phyloP scores from a whole-genome alignment of 2,888 invertebrate species.

The Apoda limacodes region DNA sequence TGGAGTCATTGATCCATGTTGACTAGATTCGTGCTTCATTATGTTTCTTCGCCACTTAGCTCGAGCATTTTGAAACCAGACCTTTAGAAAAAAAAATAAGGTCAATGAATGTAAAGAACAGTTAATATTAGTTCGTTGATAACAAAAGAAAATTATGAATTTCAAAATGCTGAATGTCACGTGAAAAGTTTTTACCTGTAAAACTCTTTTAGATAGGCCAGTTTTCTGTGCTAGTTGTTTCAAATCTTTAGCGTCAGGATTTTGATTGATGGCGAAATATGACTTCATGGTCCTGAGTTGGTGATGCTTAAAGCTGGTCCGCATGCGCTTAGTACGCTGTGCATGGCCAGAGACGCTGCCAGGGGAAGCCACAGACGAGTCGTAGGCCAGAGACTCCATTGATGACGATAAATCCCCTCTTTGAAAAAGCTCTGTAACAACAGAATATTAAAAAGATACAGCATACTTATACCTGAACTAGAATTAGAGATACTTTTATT shows the following conservation, averaged over 20 bases:
- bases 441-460: constrained; percentile 1
- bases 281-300: constrained; percentile 99
- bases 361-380: constrained; percentile 78
- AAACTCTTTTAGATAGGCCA: constrained; percentile 95
- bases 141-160: too few species aligned
- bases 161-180: too few species aligned
- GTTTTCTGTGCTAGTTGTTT: constrained; percentile 99
- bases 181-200: too few species aligned
- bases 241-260: constrained; percentile 98
- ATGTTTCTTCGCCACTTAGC: constrained; percentile 98
- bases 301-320: constrained; percentile 99
- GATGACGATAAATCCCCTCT: constrained; percentile 80
- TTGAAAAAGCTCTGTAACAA: constrained; percentile 76
- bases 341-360: constrained; percentile 71
- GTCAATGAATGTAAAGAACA: not conserved
- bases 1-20: constrained; percentile 24
- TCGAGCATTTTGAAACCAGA: constrained; percentile 99
- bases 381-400: constrained; percentile 82
- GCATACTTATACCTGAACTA: too few species aligned
- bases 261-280: constrained; percentile 98
- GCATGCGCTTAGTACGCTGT: constrained; percentile 92
- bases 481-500: constrained; percentile 8
- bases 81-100: constrained; percentile 66
- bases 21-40: constrained; percentile 80
- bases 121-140: too few species aligned